A percentile compares a stretch with the other conserved stretches of the same genome.
These are phyloP conservation scores for Zaprionus vittiger DNA, from an alignment of 1,140 invertebrate species.

Conservation along the genomic window DNA sequence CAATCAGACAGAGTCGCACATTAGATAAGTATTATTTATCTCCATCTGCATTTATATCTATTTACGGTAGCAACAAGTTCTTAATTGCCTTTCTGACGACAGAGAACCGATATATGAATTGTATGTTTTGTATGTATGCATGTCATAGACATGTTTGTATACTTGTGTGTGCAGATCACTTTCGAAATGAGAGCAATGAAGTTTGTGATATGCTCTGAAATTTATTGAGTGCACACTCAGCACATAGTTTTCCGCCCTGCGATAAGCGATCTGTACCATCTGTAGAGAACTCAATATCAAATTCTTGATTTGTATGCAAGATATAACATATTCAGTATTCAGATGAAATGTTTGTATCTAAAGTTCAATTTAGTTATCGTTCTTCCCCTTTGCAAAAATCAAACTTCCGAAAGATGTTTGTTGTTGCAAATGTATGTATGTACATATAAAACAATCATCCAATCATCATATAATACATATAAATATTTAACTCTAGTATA, in stretches of 20 bases:
- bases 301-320: not conserved
- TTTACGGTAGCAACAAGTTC: conserved; percentile 50
- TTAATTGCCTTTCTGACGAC: conserved; percentile 46
- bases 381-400: too few species aligned
- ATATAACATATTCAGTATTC: not conserved
- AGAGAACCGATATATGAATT: conserved; percentile 27
- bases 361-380: not conserved
- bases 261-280: conserved; percentile 21
- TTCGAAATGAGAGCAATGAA: conserved; percentile 41
- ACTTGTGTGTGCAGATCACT: conserved; percentile 40
- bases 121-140: not conserved
- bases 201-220: conserved; percentile 38
- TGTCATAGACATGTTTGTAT: not conserved
- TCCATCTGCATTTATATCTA: conserved; percentile 29
- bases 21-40: conserved; percentile 16
- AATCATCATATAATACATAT: too few species aligned
- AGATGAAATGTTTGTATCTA: not conserved
- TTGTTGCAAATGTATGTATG: too few species aligned
- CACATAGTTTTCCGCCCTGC: conserved; percentile 27
- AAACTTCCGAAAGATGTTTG: too few species aligned
- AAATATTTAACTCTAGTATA: too few species aligned
- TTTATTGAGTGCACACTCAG: conserved; percentile 41
- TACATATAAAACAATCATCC: too few species aligned
- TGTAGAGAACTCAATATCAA: not conserved
- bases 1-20: conserved; percentile 3